Base-by-base conservation (phyloP, 2,888 invertebrate species). In the Diabrotica balteata region DNA sequence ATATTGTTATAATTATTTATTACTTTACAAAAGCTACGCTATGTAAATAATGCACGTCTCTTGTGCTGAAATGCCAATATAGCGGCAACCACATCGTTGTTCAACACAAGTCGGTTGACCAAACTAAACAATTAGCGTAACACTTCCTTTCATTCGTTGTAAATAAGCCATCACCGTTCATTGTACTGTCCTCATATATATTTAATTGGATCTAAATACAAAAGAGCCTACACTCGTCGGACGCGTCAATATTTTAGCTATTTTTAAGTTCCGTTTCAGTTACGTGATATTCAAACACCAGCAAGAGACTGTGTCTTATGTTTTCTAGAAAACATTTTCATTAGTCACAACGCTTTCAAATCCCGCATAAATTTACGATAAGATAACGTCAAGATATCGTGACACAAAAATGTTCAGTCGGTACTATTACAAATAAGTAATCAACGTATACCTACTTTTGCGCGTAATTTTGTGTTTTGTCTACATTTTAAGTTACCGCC, bases 121-220 rank as follows among this genome's bases (percentile, higher is more conserved):
- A 43, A 54, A 54, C 42, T 32, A 32, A 32, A 32, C 32, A 32
- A 32, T 32, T 32, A 32, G 32, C 43, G 42, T 43, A 54, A 42
- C 54, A n/a, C 43, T 54, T 11, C 53, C 53, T 54, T 17, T 42
- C 43, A 54, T 54, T 54, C 10, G 7, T n/a, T 43, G 10, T 54
- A 47, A 32, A 11, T 44, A 57, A 43, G 45, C 45, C 45, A 45
- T 57, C 44, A 57, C 43, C 55, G 44, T 57, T 57, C 45, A 57
- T 53, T 59, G 59, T 65, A 53, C 45, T 52, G 44, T 62, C 57
- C 54, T 46, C 51, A 10, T 64, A 58, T 63, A 32, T 5, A 32
- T 55, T 55, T 55, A 69, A 62, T 61, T 61, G 69, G 54, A 63
- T 54, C 49, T 55, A 53, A 58, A 44, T 51, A 59, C 46, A 46